Evolutionary conservation across 2,797 vertebrate genomes (phyloP), one percentile per base, ranked within the genome.

Genomic region (Apodemus agrarius): DNA sequence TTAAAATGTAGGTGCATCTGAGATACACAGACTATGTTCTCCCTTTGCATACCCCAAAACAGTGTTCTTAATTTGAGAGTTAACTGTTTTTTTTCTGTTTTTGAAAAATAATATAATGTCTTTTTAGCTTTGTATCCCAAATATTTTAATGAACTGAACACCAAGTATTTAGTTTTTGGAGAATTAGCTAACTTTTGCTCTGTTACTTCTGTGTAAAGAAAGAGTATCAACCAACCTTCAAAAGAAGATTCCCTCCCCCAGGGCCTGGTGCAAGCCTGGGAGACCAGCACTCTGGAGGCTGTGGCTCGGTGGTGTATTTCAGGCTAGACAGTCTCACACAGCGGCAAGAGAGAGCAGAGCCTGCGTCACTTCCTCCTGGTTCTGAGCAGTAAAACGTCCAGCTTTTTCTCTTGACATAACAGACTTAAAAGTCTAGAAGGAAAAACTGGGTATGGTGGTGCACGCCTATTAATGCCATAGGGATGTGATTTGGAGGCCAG

Each of bases 351-450:
- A 61, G 40, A 63, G 9, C 12, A 4, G 26, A 19, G 67, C 17
- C 0, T 81, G 29, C 89, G 93, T 52, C 34, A 40, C 61, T 13
- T 74, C 2, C 37, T 82, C 19, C 31, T 91, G 40, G 4, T 43
- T 83, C 59, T 63, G 34, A 61, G 83, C 52, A 93, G 43, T 63
- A 72, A 91, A 40, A 52, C 80, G 13, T 96, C 37, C 14, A 49
- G 0, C 93, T 93, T 76, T 93, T 89, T 91, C 24, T 49, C 12
- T 72, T 80, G 49, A 86, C 9, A n/a, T 67, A 90, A 40, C 81
- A 80, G n/a, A 82, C 46, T 91, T 94, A 88, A 85, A 94, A 74
- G 65, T 84, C 24, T 90, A 90, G 81, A 97, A 78, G 59, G 31
- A 92, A 87, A 84, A 72, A 40, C 40, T 46, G 37, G 10, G 37